A percentile compares a stretch with the other conserved stretches of the same genome.
Evolutionary conservation across 2,888 invertebrate species (phyloP).

Genomic region (Augochlorella aurata): DNA sequence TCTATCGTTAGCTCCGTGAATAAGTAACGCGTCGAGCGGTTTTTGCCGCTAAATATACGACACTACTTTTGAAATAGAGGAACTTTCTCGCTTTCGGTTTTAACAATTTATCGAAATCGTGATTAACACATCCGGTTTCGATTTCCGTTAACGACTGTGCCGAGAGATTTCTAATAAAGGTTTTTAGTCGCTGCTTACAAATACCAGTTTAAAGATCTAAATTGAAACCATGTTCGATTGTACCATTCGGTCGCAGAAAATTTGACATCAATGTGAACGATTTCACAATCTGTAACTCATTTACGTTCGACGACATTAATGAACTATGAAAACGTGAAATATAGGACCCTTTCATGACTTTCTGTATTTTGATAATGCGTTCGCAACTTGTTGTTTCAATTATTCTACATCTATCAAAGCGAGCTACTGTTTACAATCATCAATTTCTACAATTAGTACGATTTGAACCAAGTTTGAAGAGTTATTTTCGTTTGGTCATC

Average conservation of each 20-base stretch:
- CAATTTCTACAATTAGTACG: too few species aligned
- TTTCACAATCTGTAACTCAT: not conserved
- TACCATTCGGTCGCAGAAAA: too few species aligned
- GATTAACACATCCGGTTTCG: not conserved
- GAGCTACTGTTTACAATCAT: too few species aligned
- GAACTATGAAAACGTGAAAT: too few species aligned
- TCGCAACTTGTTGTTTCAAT: too few species aligned
- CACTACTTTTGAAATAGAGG: not conserved
- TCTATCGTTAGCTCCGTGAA: not conserved
- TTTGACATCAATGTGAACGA: not conserved
- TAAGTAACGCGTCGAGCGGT: slow-evolving; percentile 11
- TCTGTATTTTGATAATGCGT: too few species aligned
- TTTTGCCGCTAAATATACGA: not conserved
- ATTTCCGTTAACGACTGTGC: not conserved
- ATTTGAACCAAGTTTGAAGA: too few species aligned
- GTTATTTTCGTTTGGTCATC: too few species aligned
- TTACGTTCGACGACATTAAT: too few species aligned
- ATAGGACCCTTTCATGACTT: too few species aligned
- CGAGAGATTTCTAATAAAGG: not conserved
- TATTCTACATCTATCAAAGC: too few species aligned
- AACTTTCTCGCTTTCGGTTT: not conserved
- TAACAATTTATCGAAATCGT: not conserved
- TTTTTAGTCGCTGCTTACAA: not conserved
- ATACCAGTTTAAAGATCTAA: not conserved
- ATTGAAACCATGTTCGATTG: too few species aligned